phyloP scores from a whole-genome alignment of 2,113 vertebrate species.

The Callipepla californica region DNA sequence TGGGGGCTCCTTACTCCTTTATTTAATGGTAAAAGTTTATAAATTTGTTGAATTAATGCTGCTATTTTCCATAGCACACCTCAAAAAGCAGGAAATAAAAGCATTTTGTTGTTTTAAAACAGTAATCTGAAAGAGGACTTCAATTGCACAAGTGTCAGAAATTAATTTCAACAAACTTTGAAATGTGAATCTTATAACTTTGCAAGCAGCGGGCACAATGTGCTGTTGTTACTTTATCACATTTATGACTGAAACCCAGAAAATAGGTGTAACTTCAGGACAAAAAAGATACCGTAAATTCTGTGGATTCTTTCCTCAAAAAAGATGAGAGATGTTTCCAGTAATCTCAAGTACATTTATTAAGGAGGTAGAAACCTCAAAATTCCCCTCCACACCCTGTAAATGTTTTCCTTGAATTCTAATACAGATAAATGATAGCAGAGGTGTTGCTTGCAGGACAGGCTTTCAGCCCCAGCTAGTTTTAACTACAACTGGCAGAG shows the following conservation, averaged over 20 bases:
- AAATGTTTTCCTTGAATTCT: background rate
- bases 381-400: background rate
- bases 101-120: background rate
- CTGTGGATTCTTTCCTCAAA: background rate
- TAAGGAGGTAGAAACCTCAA: background rate
- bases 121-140: background rate
- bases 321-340: background rate
- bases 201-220: background rate
- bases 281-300: rapidly evolving
- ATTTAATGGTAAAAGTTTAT: background rate
- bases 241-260: rapidly evolving
- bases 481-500: background rate
- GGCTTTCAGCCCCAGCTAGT: background rate
- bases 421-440: background rate
- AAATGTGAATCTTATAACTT: background rate
- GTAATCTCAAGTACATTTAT: background rate
- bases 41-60: background rate
- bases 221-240: background rate
- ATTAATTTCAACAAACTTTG: rapidly evolving
- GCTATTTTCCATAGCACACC: background rate
- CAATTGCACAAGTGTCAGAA: background rate
- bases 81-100: background rate
- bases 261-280: background rate
- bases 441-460: background rate
- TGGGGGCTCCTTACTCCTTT: background rate